These are phyloP conservation scores for Adelosebastes latens DNA, from an alignment of 2,797 vertebrate species.

Conservation along the genomic window DNA sequence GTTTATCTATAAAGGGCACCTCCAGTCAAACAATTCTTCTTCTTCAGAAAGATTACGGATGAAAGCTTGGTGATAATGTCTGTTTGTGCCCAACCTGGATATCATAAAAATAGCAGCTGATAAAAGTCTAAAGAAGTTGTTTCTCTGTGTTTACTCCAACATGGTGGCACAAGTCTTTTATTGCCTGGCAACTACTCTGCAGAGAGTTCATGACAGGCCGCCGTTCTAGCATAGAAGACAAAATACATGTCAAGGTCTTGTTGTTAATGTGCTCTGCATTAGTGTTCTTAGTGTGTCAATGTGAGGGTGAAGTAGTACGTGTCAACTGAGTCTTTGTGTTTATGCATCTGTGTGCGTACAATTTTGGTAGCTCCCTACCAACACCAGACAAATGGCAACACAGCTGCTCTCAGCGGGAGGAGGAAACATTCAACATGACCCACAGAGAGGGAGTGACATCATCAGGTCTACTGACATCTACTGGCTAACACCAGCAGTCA, in stretches of 20 bases:
- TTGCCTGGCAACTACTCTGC: background rate
- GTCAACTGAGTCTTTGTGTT: background rate
- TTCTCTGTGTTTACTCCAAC: background rate
- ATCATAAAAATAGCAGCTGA: slow-evolving; percentile 10
- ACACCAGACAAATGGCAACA: slow-evolving; percentile 50
- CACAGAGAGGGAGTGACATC: slow-evolving; percentile 36
- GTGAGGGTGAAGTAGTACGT: background rate
- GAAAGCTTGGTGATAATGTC: background rate
- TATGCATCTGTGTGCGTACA: background rate
- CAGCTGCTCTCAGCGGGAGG: slow-evolving; percentile 56
- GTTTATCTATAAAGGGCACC: background rate
- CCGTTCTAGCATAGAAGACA: background rate
- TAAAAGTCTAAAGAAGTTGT: background rate
- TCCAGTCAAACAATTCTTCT: background rate
- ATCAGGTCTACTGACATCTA: slow-evolving; percentile 32
- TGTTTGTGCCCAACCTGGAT: background rate
- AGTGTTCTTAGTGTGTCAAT: background rate
- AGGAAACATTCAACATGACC: slow-evolving; percentile 38
- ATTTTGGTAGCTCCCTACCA: slow-evolving; percentile 7
- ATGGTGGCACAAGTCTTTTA: background rate
- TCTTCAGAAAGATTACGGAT: too few relatives aligned
- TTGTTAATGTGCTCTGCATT: background rate
- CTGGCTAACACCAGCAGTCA: slow-evolving; percentile 1
- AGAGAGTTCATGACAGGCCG: background rate
- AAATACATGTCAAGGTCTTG: background rate